Evolutionary conservation across 2,797 vertebrate genomes (phyloP), one percentile per base, ranked within the genome.

Genomic region (Gallinago solitaria): DNA sequence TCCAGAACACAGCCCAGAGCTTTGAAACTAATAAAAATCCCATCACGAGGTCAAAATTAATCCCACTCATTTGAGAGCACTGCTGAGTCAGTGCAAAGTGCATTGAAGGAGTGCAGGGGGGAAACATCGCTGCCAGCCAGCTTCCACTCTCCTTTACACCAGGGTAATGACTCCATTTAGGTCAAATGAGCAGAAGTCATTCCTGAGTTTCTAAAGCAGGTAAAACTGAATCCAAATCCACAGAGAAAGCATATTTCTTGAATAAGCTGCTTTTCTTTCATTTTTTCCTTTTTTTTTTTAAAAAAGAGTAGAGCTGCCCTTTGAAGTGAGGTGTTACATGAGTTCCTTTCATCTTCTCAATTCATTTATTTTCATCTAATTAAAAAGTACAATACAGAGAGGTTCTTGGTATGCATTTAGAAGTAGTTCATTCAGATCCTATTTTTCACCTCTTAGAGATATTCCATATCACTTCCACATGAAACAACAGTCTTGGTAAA

Each of bases 301-400:
- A n/a, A n/a, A n/a, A 70, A 78, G 91, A 96, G 87, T 82, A n/a
- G 85, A 93, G 81, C 67, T 91, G 35, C 48, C 67, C 96, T 97
- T 97, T 97, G 96, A 97, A 96, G 96, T 95, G 85, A 82, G 85
- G 90, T 88, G 77, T 60, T 94, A 93, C 83, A 93, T 7, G 17
- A 94, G 47, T 84, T 91, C 77, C 94, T 96, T 97, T 97, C 96
- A 97, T 96, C 96, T 96, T 95, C 95, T 88, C 89, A 86, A 93
- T 94, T 96, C 73, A 88, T 95, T 95, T 96, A 91, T 96, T 96
- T 97, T 95, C 87, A 93, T 87, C 83, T 96, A 96, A 97, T 97
- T 97, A 97, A 88, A 84, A 93, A 76, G 67, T 92, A 88, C 63
- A 95, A 96, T 95, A 63, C 35, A 59, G 87, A 94, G 82, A 83